Conservation (phyloP, 2,888 invertebrate species). For the Perithous albicinctus region DNA sequence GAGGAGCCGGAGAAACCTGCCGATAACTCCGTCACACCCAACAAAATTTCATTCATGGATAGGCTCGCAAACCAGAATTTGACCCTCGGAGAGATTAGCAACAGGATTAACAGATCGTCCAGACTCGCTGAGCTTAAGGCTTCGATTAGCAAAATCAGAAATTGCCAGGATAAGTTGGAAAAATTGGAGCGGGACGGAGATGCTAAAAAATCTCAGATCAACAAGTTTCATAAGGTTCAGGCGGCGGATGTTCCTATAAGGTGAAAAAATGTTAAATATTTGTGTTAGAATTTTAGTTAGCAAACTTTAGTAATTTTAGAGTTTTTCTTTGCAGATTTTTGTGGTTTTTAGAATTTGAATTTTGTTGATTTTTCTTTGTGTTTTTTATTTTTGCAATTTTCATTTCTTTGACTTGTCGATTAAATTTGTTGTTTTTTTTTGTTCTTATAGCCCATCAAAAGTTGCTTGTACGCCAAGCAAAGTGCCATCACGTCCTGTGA, state of each 20-base stretch:
- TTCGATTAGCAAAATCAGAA: slow-evolving; percentile 88
- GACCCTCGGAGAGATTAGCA: slow-evolving; percentile 89
- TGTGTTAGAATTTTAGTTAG: too few species aligned
- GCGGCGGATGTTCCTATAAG: slow-evolving; percentile 91
- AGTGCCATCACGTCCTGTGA: slow-evolving; percentile 84
- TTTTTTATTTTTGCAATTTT: too few species aligned
- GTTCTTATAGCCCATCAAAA: slow-evolving; percentile 87
- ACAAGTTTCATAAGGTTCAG: slow-evolving; percentile 91
- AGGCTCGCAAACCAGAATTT: slow-evolving; percentile 87
- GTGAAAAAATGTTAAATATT: too few species aligned
- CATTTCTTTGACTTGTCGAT: not conserved
- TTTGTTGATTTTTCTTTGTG: too few species aligned
- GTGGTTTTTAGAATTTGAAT: too few species aligned
- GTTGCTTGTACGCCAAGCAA: slow-evolving; percentile 88
- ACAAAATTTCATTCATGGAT: slow-evolving; percentile 85
- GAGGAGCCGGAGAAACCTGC: too few species aligned
- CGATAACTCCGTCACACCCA: slow-evolving; percentile 76
- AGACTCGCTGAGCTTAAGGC: slow-evolving; percentile 90
- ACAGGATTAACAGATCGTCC: slow-evolving; percentile 89
- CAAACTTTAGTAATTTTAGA: too few species aligned
- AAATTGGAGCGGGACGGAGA: slow-evolving; percentile 73
- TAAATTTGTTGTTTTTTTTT: slow-evolving; percentile 4
- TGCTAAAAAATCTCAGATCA: slow-evolving; percentile 85
- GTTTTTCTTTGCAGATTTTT: too few species aligned
- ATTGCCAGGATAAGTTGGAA: slow-evolving; percentile 88